phyloP scores from a whole-genome alignment of 2,888 invertebrate species.

The Morinoia aosen region DNA sequence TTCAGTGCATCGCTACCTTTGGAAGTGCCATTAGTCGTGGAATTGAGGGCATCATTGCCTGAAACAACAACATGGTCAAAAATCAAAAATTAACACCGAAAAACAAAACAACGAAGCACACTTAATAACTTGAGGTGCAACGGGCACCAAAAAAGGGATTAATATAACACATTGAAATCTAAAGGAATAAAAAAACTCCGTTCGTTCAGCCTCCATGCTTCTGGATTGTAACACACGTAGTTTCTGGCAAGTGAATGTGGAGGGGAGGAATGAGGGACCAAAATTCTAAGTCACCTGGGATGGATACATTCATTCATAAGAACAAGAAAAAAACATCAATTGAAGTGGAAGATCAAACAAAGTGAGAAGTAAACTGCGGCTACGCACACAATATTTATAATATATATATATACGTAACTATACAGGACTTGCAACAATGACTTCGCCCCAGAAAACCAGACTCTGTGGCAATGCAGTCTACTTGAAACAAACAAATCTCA shows the following conservation, averaged over 20 bases:
- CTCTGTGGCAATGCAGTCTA: slow-evolving; percentile 6
- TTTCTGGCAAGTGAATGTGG: not conserved
- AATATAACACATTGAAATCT: slow-evolving; percentile 53
- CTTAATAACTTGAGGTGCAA: slow-evolving; percentile 32
- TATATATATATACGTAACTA: not conserved
- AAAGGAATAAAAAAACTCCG: slow-evolving; percentile 40
- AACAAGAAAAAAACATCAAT: slow-evolving; percentile 23
- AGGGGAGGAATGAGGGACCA: not conserved
- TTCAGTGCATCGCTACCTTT: slow-evolving; percentile 68
- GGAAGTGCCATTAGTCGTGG: slow-evolving; percentile 68
- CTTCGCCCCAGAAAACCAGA: not conserved
- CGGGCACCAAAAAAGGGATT: slow-evolving; percentile 39
- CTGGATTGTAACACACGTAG: slow-evolving; percentile 18
- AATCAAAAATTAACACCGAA: slow-evolving; percentile 65
- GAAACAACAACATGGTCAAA: slow-evolving; percentile 64
- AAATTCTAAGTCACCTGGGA: slow-evolving; percentile 4
- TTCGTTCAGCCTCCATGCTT: slow-evolving; percentile 17
- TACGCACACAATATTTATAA: not conserved
- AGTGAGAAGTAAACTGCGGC: not conserved
- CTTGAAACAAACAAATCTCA: not conserved
- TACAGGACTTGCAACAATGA: slow-evolving; percentile 6
- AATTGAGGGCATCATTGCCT: slow-evolving; percentile 68
- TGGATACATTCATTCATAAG: slow-evolving; percentile 10
- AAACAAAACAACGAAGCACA: slow-evolving; percentile 60
- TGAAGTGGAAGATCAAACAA: slow-evolving; percentile 1